Evolutionary conservation across 1,140 invertebrate genomes (phyloP), one percentile per base, ranked within the genome.

Genomic region (Drosophila murphyi): DNA sequence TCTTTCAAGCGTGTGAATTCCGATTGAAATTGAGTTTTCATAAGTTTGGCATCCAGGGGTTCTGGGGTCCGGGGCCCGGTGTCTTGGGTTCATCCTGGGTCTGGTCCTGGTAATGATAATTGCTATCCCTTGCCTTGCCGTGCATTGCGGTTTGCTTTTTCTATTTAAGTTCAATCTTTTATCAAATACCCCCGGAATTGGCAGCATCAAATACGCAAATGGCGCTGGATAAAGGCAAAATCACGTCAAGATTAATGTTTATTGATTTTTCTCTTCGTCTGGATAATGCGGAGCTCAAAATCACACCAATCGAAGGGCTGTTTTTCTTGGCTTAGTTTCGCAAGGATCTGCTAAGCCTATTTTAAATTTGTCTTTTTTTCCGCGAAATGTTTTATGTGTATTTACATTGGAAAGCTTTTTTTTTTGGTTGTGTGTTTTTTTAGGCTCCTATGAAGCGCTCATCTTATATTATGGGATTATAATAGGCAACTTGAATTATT

Each of bases 211-310:
- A 85, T 86, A 87, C 75, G 85, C 85, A 88, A 89, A 88, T 83
- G 81, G 78, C 78, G 55, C 57, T 34, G 83, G 85, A 88, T 89
- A 74, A 75, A 78, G 85, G 73, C 80, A 74, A 89, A 89, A 89
- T 88, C 83, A 86, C 83, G 68, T 65, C 64, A 88, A 88, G 85
- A 88, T 88, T 88, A 88, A 88, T 88, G 85, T 70, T 83, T 89
- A 88, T 88, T 88, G 83, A 88, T 88, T 88, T 88, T 43, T 43
- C 39, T n/a, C 10, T 8, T 88, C 65, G 61, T 60, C 63, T 60
- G 72, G 77, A 83, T 89, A 88, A 89, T 88, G 76, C 78, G 74
- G 20, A 28, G 54, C 41, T 35, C 57, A 51, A 45, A n/a, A 8
- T 7, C 54, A 41, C 12, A 28, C 55, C 65, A 78, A 69, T 51